phyloP scores from a whole-genome alignment of 2,888 invertebrate species.

The Molorchus minor region DNA sequence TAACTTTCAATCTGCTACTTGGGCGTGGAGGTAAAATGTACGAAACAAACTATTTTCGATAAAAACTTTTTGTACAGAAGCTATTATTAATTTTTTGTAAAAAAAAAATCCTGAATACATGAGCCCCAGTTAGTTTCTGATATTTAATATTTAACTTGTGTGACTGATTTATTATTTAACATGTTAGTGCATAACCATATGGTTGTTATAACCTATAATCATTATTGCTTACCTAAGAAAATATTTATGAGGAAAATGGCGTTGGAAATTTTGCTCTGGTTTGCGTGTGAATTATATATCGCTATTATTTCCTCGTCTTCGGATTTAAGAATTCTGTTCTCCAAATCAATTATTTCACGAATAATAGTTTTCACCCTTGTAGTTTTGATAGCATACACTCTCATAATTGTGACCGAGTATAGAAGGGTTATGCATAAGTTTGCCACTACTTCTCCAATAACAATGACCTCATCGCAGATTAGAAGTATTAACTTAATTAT shows the following conservation, averaged over 20 bases:
- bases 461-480: slow-evolving; percentile 15
- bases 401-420: slow-evolving; percentile 37
- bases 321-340: slow-evolving; percentile 31
- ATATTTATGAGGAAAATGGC: slow-evolving; percentile 34
- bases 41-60: too few relatives aligned
- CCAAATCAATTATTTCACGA: slow-evolving; percentile 38
- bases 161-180: too few relatives aligned
- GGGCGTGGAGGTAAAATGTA: too few relatives aligned
- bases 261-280: slow-evolving; percentile 31
- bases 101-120: too few relatives aligned
- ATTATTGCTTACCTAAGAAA: slow-evolving; percentile 31
- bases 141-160: too few relatives aligned
- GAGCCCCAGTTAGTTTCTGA: too few relatives aligned
- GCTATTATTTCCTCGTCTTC: slow-evolving; percentile 29
- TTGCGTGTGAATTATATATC: slow-evolving; percentile 34
- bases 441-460: slow-evolving; percentile 33
- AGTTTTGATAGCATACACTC: slow-evolving; percentile 36
- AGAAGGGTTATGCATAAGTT: slow-evolving; percentile 42
- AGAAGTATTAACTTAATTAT: slow-evolving; percentile 28
- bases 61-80: too few relatives aligned
- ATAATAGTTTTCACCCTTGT: slow-evolving; percentile 33
- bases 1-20: too few relatives aligned
- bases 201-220: too few relatives aligned
- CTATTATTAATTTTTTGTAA: too few relatives aligned
- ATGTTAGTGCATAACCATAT: too few relatives aligned